Conservation (phyloP, 2,113 vertebrate genomes). For the Nannospalax galili region DNA sequence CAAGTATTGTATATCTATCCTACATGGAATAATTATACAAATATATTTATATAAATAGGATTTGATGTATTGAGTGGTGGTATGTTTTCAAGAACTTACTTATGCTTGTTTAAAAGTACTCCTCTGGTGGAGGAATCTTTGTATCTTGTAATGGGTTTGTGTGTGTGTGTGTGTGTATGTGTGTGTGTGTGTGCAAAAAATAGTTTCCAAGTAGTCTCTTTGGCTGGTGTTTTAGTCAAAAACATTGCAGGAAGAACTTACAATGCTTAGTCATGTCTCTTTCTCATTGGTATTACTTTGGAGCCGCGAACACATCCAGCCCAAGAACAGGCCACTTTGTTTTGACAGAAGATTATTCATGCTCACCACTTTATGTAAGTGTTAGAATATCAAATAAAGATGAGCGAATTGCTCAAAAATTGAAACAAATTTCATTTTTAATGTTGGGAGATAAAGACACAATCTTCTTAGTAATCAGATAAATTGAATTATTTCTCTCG, state of each 20-base stretch:
- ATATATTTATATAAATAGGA: not conserved
- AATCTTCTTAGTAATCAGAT: not conserved
- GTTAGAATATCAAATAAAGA: conserved; percentile 44
- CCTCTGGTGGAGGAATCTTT: not conserved
- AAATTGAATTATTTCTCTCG: not conserved
- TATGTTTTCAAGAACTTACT: conserved; percentile 6
- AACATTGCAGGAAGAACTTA: conserved; percentile 64
- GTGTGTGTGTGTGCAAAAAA: not conserved
- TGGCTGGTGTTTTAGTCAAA: not conserved
- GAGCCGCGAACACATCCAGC: conserved; percentile 1
- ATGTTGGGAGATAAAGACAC: not conserved
- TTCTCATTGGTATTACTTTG: conserved; percentile 69
- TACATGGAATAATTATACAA: not conserved
- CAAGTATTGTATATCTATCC: not conserved
- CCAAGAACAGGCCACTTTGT: conserved; percentile 66
- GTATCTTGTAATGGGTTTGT: not conserved
- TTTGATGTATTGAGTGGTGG: not conserved
- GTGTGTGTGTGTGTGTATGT: not conserved
- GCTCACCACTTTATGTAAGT: conserved; percentile 61
- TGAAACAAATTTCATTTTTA: conserved; percentile 41
- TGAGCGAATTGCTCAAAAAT: conserved; percentile 41
- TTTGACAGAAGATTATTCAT: conserved; percentile 59
- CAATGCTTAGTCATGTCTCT: conserved; percentile 50
- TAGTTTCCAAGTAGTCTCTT: conserved; percentile 14
- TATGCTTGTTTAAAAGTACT: not conserved